Evolutionary conservation across 1,140 invertebrate genomes (phyloP).

Genomic region (Panagrolaimus sp.): DNA sequence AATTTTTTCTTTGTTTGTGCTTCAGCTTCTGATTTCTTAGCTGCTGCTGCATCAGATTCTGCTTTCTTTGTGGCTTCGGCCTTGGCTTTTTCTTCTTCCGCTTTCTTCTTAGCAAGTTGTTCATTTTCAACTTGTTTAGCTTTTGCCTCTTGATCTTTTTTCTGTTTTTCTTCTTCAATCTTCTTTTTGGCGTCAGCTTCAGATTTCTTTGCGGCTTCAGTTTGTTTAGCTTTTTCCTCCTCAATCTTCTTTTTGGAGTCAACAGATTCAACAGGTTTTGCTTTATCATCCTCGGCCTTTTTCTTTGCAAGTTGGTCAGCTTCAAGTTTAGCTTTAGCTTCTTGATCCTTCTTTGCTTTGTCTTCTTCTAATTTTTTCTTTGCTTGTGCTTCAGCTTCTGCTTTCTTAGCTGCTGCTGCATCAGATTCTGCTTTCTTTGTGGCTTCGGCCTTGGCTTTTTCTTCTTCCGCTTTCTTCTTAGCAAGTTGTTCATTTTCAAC

Average conservation of each 20-base stretch:
- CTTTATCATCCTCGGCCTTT: neutral
- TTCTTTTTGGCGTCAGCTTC: neutral
- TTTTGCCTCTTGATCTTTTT: neutral
- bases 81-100: neutral
- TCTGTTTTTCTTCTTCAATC: neutral
- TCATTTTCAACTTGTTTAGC: neutral
- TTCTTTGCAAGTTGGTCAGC: no score
- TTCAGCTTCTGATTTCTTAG: neutral
- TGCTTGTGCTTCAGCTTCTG: neutral
- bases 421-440: no score
- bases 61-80: neutral
- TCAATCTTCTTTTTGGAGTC: neutral
- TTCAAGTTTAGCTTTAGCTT: neutral
- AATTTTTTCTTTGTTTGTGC: neutral
- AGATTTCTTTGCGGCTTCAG: neutral
- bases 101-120: neutral
- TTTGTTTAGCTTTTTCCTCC: neutral
- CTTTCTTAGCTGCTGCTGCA: neutral
- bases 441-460: neutral
- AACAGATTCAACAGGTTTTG: neutral
- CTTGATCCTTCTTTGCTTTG: neutral
- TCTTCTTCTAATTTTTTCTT: neutral
- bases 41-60: no score
- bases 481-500: neutral
- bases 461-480: neutral